These are phyloP conservation scores for Cacoxenus indagator DNA, from an alignment of 2,888 invertebrate genomes.

Conservation along the genomic window DNA sequence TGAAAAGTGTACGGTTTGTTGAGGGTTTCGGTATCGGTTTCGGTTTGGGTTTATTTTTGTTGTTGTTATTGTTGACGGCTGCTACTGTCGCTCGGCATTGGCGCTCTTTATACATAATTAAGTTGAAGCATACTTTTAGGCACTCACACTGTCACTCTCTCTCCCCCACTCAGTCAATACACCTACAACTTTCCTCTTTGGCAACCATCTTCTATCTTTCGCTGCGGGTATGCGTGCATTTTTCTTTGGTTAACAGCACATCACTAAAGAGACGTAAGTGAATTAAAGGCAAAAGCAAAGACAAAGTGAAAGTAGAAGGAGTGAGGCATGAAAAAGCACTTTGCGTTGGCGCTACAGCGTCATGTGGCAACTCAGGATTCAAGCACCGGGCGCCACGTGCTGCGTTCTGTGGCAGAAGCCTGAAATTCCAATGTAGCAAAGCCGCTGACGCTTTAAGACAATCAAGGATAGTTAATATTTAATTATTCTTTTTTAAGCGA, in stretches of 20 bases:
- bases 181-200: neutral
- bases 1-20: neutral
- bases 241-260: neutral
- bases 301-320: neutral
- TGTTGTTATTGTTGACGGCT: too few species aligned
- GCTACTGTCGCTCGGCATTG: neutral
- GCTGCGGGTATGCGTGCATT: neutral
- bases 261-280: neutral
- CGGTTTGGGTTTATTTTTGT: neutral
- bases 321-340: neutral
- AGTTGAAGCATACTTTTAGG: constrained; percentile 13
- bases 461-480: constrained; percentile 1
- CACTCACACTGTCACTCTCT: neutral
- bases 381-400: neutral
- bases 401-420: neutral
- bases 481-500: neutral
- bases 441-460: neutral
- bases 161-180: neutral
- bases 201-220: neutral
- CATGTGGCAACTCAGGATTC: neutral
- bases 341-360: neutral
- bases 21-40: neutral
- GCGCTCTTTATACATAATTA: constrained; percentile 16
- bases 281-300: neutral
- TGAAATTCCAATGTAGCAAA: neutral